These are phyloP conservation scores for Sapajus apella DNA, from an alignment of 2,113 vertebrate species.

Conservation along the genomic window DNA sequence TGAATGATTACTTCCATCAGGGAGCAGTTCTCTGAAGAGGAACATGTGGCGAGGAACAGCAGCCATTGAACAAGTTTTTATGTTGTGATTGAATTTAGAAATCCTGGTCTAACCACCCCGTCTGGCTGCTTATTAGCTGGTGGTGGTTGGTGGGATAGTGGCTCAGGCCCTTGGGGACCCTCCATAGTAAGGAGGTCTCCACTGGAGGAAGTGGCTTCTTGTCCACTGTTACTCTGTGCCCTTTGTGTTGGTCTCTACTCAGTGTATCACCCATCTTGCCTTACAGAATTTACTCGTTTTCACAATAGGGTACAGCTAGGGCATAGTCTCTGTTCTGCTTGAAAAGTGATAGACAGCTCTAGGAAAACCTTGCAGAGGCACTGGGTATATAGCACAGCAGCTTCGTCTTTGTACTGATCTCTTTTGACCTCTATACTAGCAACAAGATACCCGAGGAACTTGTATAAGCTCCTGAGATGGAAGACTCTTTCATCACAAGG, in stretches of 20 bases:
- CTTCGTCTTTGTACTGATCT: background rate
- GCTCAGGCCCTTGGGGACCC: background rate
- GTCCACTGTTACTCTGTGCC: background rate
- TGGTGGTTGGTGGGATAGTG: too few relatives aligned
- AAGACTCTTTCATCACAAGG: background rate
- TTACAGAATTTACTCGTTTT: background rate
- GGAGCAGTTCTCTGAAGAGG: background rate
- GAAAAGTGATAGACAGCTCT: background rate
- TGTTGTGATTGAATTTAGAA: background rate
- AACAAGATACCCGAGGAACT: background rate
- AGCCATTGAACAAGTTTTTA: background rate
- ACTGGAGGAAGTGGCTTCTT: background rate
- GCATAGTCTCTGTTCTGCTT: background rate
- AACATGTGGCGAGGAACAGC: background rate
- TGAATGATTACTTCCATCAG: background rate
- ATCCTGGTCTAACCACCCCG: background rate
- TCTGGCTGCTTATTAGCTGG: background rate
- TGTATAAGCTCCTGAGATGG: background rate
- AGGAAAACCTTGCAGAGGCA: background rate
- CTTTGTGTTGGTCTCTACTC: background rate
- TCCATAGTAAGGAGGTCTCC: background rate
- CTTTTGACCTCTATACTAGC: background rate
- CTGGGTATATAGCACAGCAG: background rate
- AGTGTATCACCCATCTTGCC: background rate
- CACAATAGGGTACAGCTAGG: background rate